Base-by-base conservation (phyloP, 1,140 invertebrate species). In the Caerostris extrusa region DNA sequence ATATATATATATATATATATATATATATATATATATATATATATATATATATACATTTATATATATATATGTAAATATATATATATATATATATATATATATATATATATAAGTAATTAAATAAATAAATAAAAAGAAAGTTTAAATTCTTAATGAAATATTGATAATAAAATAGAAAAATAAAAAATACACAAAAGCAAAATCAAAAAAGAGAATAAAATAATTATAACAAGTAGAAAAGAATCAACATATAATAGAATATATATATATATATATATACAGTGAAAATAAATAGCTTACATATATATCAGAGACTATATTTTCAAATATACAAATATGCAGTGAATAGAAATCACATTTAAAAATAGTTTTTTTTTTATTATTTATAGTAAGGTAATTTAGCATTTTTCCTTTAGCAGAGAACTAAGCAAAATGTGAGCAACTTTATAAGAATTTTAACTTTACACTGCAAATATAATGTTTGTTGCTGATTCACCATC, bases 1-100 rank as follows among this genome's bases (percentile, higher is more conserved):
- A 64, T 2, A 64, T 64, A 64, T 34, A 1, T 34, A 34, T 34
- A 34, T 2, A 34, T 34, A 34, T 34, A 34, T 34, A 34, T 34
- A 34, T 64, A 64, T 64, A 64, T 64, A 64, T 64, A 64, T 64
- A 64, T 64, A 64, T 64, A 64, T 64, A 64, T 64, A 64, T 64
- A 10, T 10, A 10, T 10, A 64, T 64, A 64, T 64, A 64, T 2
- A 64, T 64, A 64, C 2, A 1, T 34, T 1, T 34, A 34, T 2
- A 34, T 34, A 34, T 64, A 64, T 64, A 10, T 10, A 10, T 10
- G 3, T 64, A 64, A 2, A 64, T 2, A 64, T 64, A 64, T 34
- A 1, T 34, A 34, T 34, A 34, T 2, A 34, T 34, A 34, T 34
- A 34, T 34, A 34, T 34, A 34, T 64, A 64, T 64, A 64, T 64